Conservation (phyloP, 2,113 vertebrate genomes). For the Sula dactylatra region DNA sequence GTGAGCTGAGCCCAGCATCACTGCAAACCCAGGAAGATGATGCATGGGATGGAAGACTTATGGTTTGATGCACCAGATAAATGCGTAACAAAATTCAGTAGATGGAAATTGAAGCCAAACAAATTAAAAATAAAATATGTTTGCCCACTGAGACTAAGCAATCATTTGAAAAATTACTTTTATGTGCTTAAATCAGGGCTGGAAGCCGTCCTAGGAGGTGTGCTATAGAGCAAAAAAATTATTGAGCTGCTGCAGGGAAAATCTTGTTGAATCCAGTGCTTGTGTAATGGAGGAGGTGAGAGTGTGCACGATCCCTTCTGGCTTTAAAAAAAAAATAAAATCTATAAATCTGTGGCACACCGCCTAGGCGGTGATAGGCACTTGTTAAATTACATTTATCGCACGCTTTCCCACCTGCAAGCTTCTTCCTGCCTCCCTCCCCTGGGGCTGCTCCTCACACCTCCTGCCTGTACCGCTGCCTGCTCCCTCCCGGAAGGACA, state of each 20-base stretch:
- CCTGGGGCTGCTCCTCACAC: not conserved
- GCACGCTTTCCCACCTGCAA: not conserved
- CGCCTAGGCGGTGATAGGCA: not conserved
- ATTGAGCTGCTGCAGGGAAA: not conserved
- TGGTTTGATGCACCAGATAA: not conserved
- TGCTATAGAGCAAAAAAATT: not conserved
- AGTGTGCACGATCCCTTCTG: not conserved
- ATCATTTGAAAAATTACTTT: conserved; percentile 5
- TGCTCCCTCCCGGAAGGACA: not conserved
- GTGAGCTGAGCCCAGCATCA: not conserved
- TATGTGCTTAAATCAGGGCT: not conserved
- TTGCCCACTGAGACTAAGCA: not conserved
- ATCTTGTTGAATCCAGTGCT: not conserved
- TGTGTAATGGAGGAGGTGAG: not conserved
- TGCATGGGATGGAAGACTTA: not conserved
- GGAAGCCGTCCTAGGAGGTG: not conserved
- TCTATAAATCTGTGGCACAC: not conserved
- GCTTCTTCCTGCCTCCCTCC: not conserved
- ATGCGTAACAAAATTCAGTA: not conserved
- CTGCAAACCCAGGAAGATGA: not conserved
- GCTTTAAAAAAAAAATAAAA: not conserved
- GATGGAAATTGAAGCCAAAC: not conserved
- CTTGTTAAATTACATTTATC: not conserved
- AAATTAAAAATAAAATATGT: conserved; percentile 26
- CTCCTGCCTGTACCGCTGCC: not conserved